Conservation (phyloP, 2,888 invertebrate genomes). For the Parnassius orleans region DNA sequence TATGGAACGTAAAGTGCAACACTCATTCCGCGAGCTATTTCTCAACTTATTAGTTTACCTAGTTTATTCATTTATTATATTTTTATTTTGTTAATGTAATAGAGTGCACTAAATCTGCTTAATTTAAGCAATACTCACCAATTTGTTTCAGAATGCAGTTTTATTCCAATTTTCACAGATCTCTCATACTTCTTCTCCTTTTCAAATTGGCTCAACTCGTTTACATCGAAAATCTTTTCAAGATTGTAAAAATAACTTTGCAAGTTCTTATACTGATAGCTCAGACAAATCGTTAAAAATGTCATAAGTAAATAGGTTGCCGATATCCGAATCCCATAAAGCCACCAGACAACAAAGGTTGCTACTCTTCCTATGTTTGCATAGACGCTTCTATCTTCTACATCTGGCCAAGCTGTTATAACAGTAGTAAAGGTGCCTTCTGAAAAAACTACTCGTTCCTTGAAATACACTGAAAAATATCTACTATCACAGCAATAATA, state of each 20-base stretch:
- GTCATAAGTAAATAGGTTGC: conserved; percentile 41
- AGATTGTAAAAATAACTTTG: conserved; percentile 51
- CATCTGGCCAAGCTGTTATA: conserved; percentile 51
- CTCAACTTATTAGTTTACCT: too few relatives aligned
- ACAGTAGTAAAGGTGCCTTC: conserved; percentile 44
- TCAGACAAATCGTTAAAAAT: conserved; percentile 40
- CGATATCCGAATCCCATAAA: conserved; percentile 38
- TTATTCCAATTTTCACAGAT: conserved; percentile 49
- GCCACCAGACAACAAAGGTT: conserved; percentile 46
- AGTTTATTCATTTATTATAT: too few relatives aligned
- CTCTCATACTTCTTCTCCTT: conserved; percentile 48
- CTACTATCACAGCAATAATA: neutral
- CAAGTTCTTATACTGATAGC: conserved; percentile 51
- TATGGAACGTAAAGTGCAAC: too few relatives aligned
- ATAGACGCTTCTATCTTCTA: conserved; percentile 34
- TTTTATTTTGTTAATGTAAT: too few relatives aligned
- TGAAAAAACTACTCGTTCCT: conserved; percentile 8
- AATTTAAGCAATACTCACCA: conserved; percentile 38
- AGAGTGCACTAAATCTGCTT: neutral
- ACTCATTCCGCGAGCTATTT: too few relatives aligned
- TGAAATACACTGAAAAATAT: neutral
- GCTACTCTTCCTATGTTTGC: conserved; percentile 38
- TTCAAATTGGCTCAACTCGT: conserved; percentile 37
- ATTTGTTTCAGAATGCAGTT: conserved; percentile 49
- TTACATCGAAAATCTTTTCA: conserved; percentile 40